phyloP scores from a whole-genome alignment of 2,113 vertebrate species.

The Stigmatopora nigra region DNA sequence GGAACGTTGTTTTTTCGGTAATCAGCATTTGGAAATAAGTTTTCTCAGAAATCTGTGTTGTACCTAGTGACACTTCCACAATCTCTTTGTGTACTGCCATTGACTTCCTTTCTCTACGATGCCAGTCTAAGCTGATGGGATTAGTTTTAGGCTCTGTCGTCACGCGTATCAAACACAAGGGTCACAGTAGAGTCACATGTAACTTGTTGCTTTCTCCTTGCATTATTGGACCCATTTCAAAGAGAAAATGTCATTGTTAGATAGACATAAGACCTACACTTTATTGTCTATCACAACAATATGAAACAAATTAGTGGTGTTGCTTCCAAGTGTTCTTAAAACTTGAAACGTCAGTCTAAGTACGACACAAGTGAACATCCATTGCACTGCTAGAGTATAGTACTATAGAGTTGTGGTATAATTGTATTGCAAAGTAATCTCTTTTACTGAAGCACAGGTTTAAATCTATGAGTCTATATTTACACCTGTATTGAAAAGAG shows the following conservation, averaged over 20 bases:
- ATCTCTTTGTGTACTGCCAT: slow-evolving; percentile 21
- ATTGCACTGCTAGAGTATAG: neutral
- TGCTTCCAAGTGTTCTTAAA: too few species aligned
- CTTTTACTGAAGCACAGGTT: slow-evolving; percentile 17
- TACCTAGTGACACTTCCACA: slow-evolving; percentile 18
- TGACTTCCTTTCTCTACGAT: slow-evolving; percentile 35
- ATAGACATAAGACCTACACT: slow-evolving; percentile 30
- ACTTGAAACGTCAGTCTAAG: too few species aligned
- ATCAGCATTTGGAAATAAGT: too few species aligned
- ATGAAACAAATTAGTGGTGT: neutral
- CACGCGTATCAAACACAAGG: slow-evolving; percentile 33
- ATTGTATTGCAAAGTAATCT: slow-evolving; percentile 11
- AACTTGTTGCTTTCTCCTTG: slow-evolving; percentile 32
- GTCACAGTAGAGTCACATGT: slow-evolving; percentile 31
- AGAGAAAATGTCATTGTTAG: slow-evolving; percentile 6
- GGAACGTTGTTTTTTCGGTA: slow-evolving; percentile 19
- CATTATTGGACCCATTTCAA: neutral
- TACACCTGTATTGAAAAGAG: slow-evolving; percentile 40
- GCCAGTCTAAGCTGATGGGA: slow-evolving; percentile 54
- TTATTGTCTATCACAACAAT: slow-evolving; percentile 32
- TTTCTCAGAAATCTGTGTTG: slow-evolving; percentile 4
- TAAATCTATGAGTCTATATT: slow-evolving; percentile 44
- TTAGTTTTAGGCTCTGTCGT: slow-evolving; percentile 52
- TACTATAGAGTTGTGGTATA: neutral
- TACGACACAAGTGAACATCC: too few species aligned